Evolutionary conservation across 2,113 vertebrate genomes (phyloP), one percentile per base, ranked within the genome.

Genomic region (Probosciger aterrimus): DNA sequence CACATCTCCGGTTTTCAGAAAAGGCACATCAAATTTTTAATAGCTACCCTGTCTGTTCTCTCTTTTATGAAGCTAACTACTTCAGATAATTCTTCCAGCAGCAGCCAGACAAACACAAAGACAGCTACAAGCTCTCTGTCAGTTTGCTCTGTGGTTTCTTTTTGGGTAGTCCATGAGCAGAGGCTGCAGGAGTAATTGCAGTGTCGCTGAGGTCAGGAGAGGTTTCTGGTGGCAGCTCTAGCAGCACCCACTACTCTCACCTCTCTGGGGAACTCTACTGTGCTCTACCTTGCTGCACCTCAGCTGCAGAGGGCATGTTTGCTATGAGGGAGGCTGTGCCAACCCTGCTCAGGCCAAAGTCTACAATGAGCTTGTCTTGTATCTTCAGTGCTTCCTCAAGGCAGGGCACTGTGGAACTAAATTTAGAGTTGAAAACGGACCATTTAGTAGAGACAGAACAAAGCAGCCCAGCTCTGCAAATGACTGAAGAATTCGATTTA

Each of bases 1-100:
- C 93, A 76, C 73, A 87, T 67, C 76, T 91, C 86, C 73, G 69
- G 6, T 76, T 88, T 93, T 85, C 27, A 96, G 76, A 90, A 85
- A 64, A 94, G 79, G 59, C 81, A 77, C 50, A 47, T 77, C 67
- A 87, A 39, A 80, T 84, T 77, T 92, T 64, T 92, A 88, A 82
- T 47, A 95, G 82, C 63, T 90, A 53, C 20, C 59, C 59, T 25
- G 25, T 73, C 75, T 91, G 53, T 57, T 95, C 25, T 52, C 71
- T 92, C 71, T 82, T 68, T 63, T n/a, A 59, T 35, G 22, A 43
- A 60, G 67, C 44, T 80, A 87, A 65, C 65, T 65, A 39, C 53
- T 82, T 83, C 39, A 57, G 60, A 33, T 52, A 81, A 44, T n/a
- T 77, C 43, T 62, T 76, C 49, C 60, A 93, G 86, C 71, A 77